Percentiles rank a stretch among this genome's conserved stretches.
Evolutionary conservation across 2,888 invertebrate species (phyloP).

Genomic region (Ptychoptera albimana): DNA sequence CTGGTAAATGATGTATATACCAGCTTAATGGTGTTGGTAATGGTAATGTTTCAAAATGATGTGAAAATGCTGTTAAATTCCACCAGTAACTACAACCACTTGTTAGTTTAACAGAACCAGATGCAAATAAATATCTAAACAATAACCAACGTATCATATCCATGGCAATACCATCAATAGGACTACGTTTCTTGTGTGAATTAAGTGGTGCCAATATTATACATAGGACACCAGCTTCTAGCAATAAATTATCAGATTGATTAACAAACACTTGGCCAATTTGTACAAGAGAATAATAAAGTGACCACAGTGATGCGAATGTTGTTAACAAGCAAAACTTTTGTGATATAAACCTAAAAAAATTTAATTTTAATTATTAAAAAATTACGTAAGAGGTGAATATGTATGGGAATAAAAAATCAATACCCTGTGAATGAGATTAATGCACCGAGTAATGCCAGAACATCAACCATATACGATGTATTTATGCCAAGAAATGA

Average conservation of each 20-base stretch:
- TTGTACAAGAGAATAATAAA: slow-evolving; percentile 60
- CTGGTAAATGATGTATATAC: slow-evolving; percentile 54
- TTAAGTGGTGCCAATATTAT: slow-evolving; percentile 50
- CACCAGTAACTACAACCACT: slow-evolving; percentile 63
- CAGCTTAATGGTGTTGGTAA: slow-evolving; percentile 57
- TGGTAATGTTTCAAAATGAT: slow-evolving; percentile 60
- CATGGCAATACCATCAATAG: slow-evolving; percentile 11
- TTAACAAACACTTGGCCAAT: slow-evolving; percentile 42
- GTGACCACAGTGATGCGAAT: slow-evolving; percentile 47
- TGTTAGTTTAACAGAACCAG: slow-evolving; percentile 52
- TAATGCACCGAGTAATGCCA: slow-evolving; percentile 43
- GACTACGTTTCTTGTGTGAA: slow-evolving; percentile 17
- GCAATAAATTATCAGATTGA: slow-evolving; percentile 50
- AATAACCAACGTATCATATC: slow-evolving; percentile 46
- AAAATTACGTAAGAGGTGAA: neutral
- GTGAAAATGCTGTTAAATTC: slow-evolving; percentile 45
- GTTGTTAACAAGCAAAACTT: slow-evolving; percentile 41
- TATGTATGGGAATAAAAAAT: no score
- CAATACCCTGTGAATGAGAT: slow-evolving; percentile 49
- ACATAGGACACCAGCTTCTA: slow-evolving; percentile 57
- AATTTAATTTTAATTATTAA: neutral
- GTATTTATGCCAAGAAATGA: slow-evolving; percentile 46
- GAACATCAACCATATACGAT: slow-evolving; percentile 49
- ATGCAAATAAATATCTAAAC: slow-evolving; percentile 53
- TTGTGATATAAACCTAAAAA: slow-evolving; percentile 41